Evolutionary conservation across 2,888 invertebrate genomes (phyloP), one percentile per base, ranked within the genome.

Genomic region (Macrosiphum euphorbiae): DNA sequence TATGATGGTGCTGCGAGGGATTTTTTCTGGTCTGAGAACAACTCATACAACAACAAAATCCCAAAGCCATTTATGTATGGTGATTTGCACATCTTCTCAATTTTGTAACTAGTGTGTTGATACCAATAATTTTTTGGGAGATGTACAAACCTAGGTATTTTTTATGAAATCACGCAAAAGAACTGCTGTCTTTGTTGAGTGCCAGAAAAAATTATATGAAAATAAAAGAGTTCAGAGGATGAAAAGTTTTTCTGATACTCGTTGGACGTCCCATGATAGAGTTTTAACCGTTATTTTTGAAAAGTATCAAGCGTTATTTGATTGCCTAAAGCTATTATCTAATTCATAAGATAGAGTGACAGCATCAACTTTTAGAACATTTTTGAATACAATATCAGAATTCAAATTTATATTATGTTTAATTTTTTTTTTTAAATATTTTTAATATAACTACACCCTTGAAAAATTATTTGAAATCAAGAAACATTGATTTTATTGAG

Each of bases 161-260:
- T 85, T 85, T 85, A 85, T 85, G 26, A 85, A 26, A 85, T 44
- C 47, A 85, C 85, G 85, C n/a, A 85, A 85, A 85, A 41, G 47
- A 44, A 85, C 26, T 44, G 5, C 26, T 85, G 26, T 44, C 26
- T 85, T 85, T 44, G 24, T 85, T 41, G 85, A 85, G 26, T 85
- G 26, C 8, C 85, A 47, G 10, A 85, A 85, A 85, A 85, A 85
- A 26, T 44, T 47, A 44, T 85, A 47, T 85, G 26, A 41, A 2
- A 85, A 85, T 85, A 44, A 85, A 85, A 85, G 85, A 85, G 44
- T 85, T 44, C 44, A 44, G 26, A 41, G 85, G 41, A 85, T 85
- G 85, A 85, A 85, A 85, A 41, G 44, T 47, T 85, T 85, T 85
- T 85, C 85, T 44, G 44, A 85, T 85, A 85, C 85, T 85, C 85